These are phyloP conservation scores for Acronicta aceris DNA, from an alignment of 2,888 invertebrate species.

Conservation along the genomic window DNA sequence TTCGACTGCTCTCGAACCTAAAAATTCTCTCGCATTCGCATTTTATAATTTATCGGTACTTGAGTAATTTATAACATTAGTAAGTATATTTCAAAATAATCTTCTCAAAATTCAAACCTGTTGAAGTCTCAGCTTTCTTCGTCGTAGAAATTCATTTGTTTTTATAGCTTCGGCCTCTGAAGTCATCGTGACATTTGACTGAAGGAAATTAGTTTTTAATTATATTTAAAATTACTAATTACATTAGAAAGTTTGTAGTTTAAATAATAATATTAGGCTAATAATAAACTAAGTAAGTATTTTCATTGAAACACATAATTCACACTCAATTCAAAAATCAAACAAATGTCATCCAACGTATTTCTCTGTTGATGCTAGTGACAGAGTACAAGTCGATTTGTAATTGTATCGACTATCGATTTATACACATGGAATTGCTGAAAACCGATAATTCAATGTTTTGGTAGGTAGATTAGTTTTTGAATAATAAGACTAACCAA, in stretches of 20 bases:
- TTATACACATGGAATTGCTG: no score
- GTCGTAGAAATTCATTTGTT: conserved; percentile 86
- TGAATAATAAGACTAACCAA: background rate
- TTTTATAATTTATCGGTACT: conserved; percentile 44
- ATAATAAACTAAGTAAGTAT: conserved; percentile 6
- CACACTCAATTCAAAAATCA: conserved; percentile 36
- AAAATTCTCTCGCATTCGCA: conserved; percentile 53
- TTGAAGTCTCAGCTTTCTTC: conserved; percentile 84
- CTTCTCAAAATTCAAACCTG: conserved; percentile 74
- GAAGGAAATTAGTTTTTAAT: conserved; percentile 45
- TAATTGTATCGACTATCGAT: background rate
- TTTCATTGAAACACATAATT: conserved; percentile 6
- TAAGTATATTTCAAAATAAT: conserved; percentile 24
- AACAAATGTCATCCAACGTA: conserved; percentile 52
- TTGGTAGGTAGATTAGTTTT: no score
- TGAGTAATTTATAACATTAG: conserved; percentile 35
- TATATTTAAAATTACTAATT: conserved; percentile 18
- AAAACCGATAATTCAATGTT: no score
- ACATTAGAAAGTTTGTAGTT: conserved; percentile 14
- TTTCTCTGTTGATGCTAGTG: conserved; percentile 29
- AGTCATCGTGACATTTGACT: conserved; percentile 76
- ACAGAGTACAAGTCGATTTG: background rate
- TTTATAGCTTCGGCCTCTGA: conserved; percentile 76
- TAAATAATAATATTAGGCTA: conserved; percentile 3
- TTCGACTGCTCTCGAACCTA: conserved; percentile 88